Evolutionary conservation across 2,113 vertebrate species (phyloP).

Genomic region (Oncorhynchus nerka): DNA sequence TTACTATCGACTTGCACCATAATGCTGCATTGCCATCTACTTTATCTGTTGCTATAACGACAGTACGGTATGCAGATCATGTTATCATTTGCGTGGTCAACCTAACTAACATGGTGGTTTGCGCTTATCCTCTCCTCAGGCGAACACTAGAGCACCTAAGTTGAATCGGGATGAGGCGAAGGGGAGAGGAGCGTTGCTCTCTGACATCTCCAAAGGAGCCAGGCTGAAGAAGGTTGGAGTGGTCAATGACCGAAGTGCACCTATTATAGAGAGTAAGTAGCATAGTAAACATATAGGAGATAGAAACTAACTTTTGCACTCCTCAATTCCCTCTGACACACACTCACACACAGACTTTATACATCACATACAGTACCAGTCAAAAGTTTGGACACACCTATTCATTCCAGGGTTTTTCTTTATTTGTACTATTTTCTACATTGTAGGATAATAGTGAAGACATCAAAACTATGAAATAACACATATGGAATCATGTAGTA

Average conservation of each 20-base stretch:
- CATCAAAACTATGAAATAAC: too few species aligned
- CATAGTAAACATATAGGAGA: neutral
- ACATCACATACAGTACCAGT: too few species aligned
- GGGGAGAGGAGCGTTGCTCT: slow-evolving; percentile 86
- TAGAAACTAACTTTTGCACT: neutral
- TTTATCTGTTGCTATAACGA: too few species aligned
- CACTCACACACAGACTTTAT: too few species aligned
- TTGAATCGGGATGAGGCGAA: slow-evolving; percentile 79
- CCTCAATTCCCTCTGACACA: neutral
- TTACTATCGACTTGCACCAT: too few species aligned
- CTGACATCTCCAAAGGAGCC: slow-evolving; percentile 91
- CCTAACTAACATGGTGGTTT: neutral
- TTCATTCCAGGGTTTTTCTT: too few species aligned
- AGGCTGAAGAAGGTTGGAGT: slow-evolving; percentile 82
- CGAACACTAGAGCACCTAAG: slow-evolving; percentile 82
- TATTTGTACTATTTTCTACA: too few species aligned
- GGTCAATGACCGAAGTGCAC: slow-evolving; percentile 88
- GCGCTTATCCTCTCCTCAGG: slow-evolving; percentile 65
- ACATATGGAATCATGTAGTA: too few species aligned
- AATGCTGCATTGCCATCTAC: too few species aligned
- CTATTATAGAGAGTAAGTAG: slow-evolving; percentile 88
- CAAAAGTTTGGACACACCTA: too few species aligned
- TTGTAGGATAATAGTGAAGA: too few species aligned
- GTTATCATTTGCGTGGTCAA: neutral
- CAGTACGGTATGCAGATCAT: neutral